Evolutionary conservation across 92 coral and sea anemone genomes (phyloP).

Genomic region (Porites evermanni): DNA sequence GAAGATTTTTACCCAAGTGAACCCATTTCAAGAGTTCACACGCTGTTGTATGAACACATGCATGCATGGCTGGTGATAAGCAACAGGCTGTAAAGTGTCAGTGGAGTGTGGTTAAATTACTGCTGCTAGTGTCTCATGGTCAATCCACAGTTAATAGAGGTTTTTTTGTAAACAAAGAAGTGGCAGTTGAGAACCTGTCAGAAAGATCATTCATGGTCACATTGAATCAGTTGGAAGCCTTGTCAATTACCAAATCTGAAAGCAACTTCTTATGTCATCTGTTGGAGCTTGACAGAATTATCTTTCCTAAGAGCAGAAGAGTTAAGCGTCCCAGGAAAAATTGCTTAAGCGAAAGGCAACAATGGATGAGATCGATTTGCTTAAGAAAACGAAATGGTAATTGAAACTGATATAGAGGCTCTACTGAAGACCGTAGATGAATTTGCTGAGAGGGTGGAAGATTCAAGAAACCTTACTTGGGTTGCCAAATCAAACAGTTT

Average conservation of each 20-base stretch:
- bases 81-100: constrained; percentile 34
- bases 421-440: constrained; percentile 49
- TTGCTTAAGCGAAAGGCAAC: constrained; percentile 14
- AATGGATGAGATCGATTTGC: constrained; percentile 42
- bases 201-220: constrained; percentile 59
- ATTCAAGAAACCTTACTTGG: constrained; percentile 53
- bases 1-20: constrained; percentile 43
- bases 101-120: constrained; percentile 46
- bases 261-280: constrained; percentile 53
- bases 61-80: constrained; percentile 4
- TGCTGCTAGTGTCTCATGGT: constrained; percentile 68
- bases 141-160: constrained; percentile 69
- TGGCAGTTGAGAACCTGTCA: constrained; percentile 61
- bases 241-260: constrained; percentile 51
- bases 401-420: constrained; percentile 48
- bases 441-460: constrained; percentile 48
- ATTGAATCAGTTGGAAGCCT: constrained; percentile 46
- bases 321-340: constrained; percentile 19
- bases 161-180: constrained; percentile 55
- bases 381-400: constrained; percentile 40
- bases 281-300: constrained; percentile 56
- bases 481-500: constrained; percentile 59
- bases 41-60: constrained; percentile 50
- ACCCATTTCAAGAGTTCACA: constrained; percentile 32
- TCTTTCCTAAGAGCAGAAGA: constrained; percentile 41